These are phyloP conservation scores for Spinus pinus DNA, from an alignment of 2,797 vertebrate species.

Conservation along the genomic window DNA sequence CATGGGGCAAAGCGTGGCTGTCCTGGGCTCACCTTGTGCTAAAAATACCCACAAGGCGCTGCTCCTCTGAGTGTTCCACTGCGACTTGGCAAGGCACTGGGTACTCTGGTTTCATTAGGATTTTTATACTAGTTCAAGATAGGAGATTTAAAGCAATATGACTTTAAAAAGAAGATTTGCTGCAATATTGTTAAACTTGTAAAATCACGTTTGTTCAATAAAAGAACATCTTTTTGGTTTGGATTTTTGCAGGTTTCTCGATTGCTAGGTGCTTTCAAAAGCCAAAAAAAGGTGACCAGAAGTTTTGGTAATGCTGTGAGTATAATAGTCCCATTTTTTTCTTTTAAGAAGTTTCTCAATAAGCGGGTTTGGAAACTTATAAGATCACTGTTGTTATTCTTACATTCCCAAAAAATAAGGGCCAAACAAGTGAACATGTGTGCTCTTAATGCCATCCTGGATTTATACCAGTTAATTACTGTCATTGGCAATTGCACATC, in stretches of 20 bases:
- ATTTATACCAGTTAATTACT: not conserved
- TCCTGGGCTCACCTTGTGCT: not conserved
- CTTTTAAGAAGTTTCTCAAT: slow-evolving; percentile 78
- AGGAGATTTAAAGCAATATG: not conserved
- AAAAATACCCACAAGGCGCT: not conserved
- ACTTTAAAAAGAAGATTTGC: not conserved
- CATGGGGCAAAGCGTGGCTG: rapidly evolving
- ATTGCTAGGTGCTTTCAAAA: slow-evolving; percentile 82
- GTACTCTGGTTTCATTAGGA: not conserved
- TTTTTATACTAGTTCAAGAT: not conserved
- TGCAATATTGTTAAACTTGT: not conserved
- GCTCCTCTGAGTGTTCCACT: not conserved
- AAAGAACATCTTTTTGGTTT: not conserved
- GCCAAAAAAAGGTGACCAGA: slow-evolving; percentile 80
- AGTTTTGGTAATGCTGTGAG: slow-evolving; percentile 87
- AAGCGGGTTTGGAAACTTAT: slow-evolving; percentile 1
- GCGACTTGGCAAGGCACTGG: not conserved
- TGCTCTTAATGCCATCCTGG: not conserved
- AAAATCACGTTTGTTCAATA: not conserved
- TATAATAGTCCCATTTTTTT: slow-evolving; percentile 71
- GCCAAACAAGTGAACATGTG: not conserved
- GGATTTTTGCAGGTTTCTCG: slow-evolving; percentile 81
- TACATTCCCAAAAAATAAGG: not conserved
- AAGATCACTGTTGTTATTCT: not conserved
- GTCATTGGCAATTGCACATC: not conserved